Evolutionary conservation across 2,113 vertebrate genomes (phyloP).

Genomic region (Genyomyrus donnyi): DNA sequence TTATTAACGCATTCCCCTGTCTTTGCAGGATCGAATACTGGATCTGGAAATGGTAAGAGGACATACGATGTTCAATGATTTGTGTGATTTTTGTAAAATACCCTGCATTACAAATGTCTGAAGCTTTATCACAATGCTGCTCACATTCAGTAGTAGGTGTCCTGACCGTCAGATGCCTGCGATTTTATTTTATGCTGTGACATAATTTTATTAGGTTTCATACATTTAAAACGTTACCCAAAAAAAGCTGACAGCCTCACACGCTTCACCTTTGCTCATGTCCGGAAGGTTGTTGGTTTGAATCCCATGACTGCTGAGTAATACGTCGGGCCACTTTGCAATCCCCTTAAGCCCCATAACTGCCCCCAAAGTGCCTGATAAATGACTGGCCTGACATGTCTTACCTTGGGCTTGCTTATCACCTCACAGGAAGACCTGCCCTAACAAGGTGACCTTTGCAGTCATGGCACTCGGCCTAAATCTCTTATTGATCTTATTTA

Average conservation of each 20-base stretch:
- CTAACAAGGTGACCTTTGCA: background rate
- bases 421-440: background rate
- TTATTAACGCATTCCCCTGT: slow-evolving; percentile 19
- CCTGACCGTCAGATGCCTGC: background rate
- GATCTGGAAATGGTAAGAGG: slow-evolving; percentile 58
- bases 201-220: background rate
- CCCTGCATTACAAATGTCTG: background rate
- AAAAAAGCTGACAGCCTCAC: background rate
- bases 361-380: background rate
- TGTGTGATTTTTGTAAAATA: background rate
- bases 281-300: background rate
- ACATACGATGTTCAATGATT: background rate
- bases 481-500: background rate
- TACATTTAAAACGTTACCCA: background rate
- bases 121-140: background rate
- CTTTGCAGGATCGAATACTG: slow-evolving; percentile 51
- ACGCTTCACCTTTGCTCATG: background rate
- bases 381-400: background rate
- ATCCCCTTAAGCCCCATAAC: background rate
- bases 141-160: background rate
- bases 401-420: background rate
- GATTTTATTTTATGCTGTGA: background rate
- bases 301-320: background rate
- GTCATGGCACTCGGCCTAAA: background rate
- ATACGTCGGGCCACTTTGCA: background rate